Evolutionary conservation across 1,140 invertebrate genomes (phyloP).

Genomic region (Drosophila prosaltans): DNA sequence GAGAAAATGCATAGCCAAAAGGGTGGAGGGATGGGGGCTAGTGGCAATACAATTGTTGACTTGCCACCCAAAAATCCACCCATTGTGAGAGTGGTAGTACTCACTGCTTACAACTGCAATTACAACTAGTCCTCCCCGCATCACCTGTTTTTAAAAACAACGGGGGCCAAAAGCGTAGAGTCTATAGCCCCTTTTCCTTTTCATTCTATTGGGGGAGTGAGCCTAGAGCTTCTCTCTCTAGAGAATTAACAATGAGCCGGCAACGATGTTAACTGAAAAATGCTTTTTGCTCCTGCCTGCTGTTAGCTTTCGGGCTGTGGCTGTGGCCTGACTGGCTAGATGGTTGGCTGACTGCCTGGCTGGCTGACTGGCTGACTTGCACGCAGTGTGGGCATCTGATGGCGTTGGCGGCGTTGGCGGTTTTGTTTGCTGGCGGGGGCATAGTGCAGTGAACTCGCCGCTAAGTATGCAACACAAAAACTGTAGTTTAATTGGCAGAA

Average conservation of each 20-base stretch:
- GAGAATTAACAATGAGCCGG: conserved; percentile 68
- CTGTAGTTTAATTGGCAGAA: conserved; percentile 60
- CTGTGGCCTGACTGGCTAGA: conserved; percentile 11
- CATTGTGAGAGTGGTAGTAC: conserved; percentile 56
- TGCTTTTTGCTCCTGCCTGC: conserved; percentile 64
- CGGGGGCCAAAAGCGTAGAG: too few species aligned
- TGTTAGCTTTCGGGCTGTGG: conserved; percentile 33
- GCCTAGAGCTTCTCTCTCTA: conserved; percentile 5
- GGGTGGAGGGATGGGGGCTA: conserved; percentile 5
- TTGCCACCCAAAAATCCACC: not conserved
- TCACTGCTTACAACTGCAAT: conserved; percentile 69
- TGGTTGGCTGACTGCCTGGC: conserved; percentile 23
- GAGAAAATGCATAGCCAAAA: too few species aligned
- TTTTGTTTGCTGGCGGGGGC: conserved; percentile 5
- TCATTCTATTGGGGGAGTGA: not conserved
- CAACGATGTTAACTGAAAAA: conserved; percentile 76
- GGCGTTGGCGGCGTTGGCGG: conserved; percentile 12
- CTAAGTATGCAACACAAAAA: conserved; percentile 63
- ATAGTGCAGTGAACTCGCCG: conserved; percentile 68
- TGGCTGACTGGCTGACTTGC: not conserved
- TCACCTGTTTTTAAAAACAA: conserved; percentile 30
- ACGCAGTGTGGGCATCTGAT: conserved; percentile 3
- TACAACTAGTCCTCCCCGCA: conserved; percentile 51
- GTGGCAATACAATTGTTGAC: conserved; percentile 3
- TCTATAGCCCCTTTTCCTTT: not conserved